Conservation (phyloP, 2,888 invertebrate genomes). For the Mimumesa dahlbomi region DNA sequence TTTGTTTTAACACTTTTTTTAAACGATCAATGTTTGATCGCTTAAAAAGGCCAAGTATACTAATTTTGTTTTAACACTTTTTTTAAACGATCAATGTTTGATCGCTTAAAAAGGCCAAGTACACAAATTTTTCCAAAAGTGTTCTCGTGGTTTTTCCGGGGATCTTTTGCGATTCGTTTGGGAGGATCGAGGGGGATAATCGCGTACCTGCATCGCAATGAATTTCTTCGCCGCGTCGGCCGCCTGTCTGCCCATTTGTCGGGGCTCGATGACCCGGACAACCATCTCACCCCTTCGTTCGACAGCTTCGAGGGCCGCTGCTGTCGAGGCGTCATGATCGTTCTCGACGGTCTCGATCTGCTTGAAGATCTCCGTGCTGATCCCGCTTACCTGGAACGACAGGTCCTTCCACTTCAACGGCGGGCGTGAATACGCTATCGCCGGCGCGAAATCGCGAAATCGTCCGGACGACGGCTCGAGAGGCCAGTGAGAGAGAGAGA, state of each 20-base stretch:
- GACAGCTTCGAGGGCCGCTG: constrained; percentile 95
- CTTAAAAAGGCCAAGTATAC: too few relatives aligned
- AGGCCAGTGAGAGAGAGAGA: too few relatives aligned
- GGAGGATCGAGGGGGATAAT: too few relatives aligned
- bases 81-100: too few relatives aligned
- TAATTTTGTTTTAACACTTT: too few relatives aligned
- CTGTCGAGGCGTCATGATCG: constrained; percentile 96
- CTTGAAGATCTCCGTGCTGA: constrained; percentile 97
- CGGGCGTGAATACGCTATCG: neutral
- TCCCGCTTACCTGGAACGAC: constrained; percentile 91
- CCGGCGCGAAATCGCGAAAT: constrained; percentile 24
- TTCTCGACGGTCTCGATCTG: constrained; percentile 98
- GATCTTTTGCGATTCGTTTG: too few relatives aligned
- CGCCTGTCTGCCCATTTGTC: constrained; percentile 93
- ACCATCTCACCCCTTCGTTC: constrained; percentile 97
- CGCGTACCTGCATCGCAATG: constrained; percentile 87
- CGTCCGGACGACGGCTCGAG: constrained; percentile 1
- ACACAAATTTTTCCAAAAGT: too few relatives aligned
- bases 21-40: too few relatives aligned
- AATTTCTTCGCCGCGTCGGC: constrained; percentile 94
- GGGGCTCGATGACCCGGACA: constrained; percentile 92
- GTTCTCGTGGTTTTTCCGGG: too few relatives aligned
- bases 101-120: too few relatives aligned
- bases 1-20: too few relatives aligned
- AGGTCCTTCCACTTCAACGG: constrained; percentile 65